These are phyloP conservation scores for Teinopalpus imperialis DNA, from an alignment of 2,888 invertebrate species.

Conservation along the genomic window DNA sequence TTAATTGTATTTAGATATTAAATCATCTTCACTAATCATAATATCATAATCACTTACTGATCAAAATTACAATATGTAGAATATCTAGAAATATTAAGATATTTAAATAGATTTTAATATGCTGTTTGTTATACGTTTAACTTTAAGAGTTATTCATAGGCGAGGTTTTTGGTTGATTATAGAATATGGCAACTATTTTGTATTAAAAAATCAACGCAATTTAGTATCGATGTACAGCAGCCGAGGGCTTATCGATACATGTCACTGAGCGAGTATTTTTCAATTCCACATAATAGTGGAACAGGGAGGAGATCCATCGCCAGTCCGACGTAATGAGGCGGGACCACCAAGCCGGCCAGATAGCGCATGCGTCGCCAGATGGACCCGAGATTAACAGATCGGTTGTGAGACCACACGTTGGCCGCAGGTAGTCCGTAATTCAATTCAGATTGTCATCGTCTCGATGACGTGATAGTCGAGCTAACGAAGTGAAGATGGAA, in stretches of 20 bases:
- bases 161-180: no score
- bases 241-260: constrained; percentile 67
- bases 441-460: constrained; percentile 80
- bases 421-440: constrained; percentile 78
- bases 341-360: constrained; percentile 70
- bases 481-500: constrained; percentile 76
- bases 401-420: constrained; percentile 74
- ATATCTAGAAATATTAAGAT: no score
- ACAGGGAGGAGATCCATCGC: constrained; percentile 51
- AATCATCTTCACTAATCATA: no score
- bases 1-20: no score
- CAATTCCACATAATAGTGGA: constrained; percentile 71
- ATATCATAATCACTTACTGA: no score
- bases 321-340: constrained; percentile 70
- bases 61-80: no score
- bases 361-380: constrained; percentile 74
- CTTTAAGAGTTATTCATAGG: no score
- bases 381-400: constrained; percentile 71
- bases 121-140: no score
- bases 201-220: constrained; percentile 14
- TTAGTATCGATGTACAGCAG: constrained; percentile 6
- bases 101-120: no score
- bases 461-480: constrained; percentile 70
- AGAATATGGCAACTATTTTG: no score
- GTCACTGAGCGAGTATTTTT: constrained; percentile 74